These are phyloP conservation scores for Buceros bicornis DNA, from an alignment of 2,797 vertebrate genomes.

Conservation along the genomic window DNA sequence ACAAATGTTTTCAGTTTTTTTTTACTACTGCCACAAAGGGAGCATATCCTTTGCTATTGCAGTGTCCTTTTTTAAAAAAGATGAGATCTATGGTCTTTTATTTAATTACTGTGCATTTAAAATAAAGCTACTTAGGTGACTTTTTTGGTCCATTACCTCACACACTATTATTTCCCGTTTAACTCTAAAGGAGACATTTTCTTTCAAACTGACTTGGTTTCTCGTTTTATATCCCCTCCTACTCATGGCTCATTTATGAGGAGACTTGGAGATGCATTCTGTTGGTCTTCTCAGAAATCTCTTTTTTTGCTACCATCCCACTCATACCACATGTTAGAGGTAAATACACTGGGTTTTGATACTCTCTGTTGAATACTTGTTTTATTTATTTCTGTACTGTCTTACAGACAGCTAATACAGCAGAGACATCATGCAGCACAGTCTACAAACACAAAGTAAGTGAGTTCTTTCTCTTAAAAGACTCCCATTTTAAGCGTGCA, in stretches of 20 bases:
- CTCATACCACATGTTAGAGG: background rate
- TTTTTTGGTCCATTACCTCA: background rate
- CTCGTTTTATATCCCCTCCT: background rate
- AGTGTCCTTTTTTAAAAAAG: background rate
- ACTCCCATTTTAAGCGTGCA: background rate
- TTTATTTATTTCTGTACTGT: background rate
- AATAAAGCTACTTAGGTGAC: background rate
- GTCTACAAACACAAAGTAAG: background rate
- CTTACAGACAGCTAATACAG: background rate
- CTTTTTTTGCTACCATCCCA: background rate
- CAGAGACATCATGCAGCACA: background rate
- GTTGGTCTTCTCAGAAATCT: background rate
- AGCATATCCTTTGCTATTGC: background rate
- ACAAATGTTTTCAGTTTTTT: background rate
- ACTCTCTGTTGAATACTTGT: background rate
- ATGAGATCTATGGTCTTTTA: background rate
- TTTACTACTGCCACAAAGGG: background rate
- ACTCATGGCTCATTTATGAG: background rate
- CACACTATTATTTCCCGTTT: background rate
- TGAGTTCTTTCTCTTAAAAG: background rate
- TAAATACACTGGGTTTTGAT: background rate
- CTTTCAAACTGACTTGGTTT: background rate
- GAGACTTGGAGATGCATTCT: background rate
- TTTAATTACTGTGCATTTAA: background rate
- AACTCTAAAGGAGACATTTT: background rate